These are phyloP conservation scores for Marmota flaviventris DNA, from an alignment of 2,113 vertebrate species.

Conservation along the genomic window DNA sequence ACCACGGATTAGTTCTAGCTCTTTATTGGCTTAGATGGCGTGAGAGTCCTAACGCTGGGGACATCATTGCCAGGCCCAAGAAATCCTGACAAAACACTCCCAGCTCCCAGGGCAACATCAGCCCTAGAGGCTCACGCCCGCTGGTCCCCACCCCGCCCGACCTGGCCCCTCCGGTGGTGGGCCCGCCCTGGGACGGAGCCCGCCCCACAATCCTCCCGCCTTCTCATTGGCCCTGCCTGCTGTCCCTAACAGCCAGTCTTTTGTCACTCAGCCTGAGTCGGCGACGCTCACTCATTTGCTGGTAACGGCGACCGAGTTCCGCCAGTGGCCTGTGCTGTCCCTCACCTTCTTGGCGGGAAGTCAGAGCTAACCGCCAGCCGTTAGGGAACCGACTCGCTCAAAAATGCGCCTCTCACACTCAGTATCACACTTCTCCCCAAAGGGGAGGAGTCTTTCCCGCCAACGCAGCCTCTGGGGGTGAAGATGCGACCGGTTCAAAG, in stretches of 20 bases:
- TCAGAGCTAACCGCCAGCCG: background rate
- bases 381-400: background rate
- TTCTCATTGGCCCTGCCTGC: background rate
- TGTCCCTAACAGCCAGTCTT: background rate
- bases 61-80: rapidly evolving
- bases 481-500: rapidly evolving
- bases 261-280: background rate
- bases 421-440: background rate
- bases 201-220: background rate
- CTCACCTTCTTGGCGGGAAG: background rate
- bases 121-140: background rate
- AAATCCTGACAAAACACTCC: background rate
- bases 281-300: background rate
- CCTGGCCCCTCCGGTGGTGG: rapidly evolving
- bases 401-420: background rate
- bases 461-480: background rate
- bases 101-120: rapidly evolving
- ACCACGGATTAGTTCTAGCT: background rate
- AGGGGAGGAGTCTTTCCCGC: background rate
- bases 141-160: rapidly evolving
- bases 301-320: rapidly evolving
- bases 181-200: background rate
- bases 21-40: background rate
- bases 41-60: background rate
- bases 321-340: rapidly evolving